Evolutionary conservation across 2,113 vertebrate genomes (phyloP), one percentile per base, ranked within the genome.

Genomic region (Hipposideros armiger): DNA sequence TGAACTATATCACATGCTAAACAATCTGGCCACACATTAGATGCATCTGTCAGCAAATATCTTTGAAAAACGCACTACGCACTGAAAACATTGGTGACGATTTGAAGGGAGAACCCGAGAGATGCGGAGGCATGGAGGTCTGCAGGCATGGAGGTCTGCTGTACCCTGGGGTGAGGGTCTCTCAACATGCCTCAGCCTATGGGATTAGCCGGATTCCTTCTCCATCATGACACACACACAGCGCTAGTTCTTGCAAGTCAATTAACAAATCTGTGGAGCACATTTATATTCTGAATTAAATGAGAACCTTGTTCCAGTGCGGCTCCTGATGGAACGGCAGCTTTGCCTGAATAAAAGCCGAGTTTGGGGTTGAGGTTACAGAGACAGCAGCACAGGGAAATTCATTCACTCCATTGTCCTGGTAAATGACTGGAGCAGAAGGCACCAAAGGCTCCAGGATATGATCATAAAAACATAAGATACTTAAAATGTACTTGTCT

Each of bases 251-350:
- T 9, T 50, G 40, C n/a, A 54, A 70, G 45, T 67, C 40, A 60
- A 72, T 72, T 84, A 96, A 66, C 14, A 45, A 56, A 93, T 66
- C 70, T 45, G 45, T 47, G 72, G 0, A 26, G 74, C 22, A 54
- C n/a, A 40, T 91, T 50, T 64, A 52, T 30, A 64, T 60, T 47
- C 28, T 47, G 52, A 90, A 90, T 28, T 40, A 32, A n/a, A 70
- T 82, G 76, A 91, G 87, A 96, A 86, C 47, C 7, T 76, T 58
- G 62, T 83, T 96, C 47, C 40, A 15, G 28, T 9, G 14, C 36
- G 4, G 3, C 67, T 50, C 6, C 58, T 81, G 32, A 74, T n/a
- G 11, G 30, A 60, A 70, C 0, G 24, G 47, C 3, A 66, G 60
- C 32, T 74, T 22, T 19, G 52, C 36, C 26, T 74, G 70, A 80